Evolutionary conservation across 2,797 vertebrate species (phyloP).

Genomic region (Erethizon dorsatum): DNA sequence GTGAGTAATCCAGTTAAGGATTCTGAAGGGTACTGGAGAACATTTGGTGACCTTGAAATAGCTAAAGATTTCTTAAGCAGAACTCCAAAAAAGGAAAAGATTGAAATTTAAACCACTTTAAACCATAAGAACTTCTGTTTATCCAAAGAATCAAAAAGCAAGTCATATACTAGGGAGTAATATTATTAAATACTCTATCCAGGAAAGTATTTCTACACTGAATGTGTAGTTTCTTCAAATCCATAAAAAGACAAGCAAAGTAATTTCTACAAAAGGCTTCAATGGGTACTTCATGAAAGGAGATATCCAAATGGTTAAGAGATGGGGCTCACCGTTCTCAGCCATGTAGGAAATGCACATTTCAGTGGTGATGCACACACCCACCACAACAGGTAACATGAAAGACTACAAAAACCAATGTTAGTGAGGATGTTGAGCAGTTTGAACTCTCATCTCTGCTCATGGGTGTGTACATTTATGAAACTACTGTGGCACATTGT

Average conservation of each 20-base stretch:
- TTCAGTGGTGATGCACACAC: background rate
- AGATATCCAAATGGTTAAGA: background rate
- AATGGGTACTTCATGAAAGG: background rate
- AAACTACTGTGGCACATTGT: background rate
- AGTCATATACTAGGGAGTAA: background rate
- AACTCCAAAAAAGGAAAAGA: background rate
- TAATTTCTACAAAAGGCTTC: background rate
- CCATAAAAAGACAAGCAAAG: background rate
- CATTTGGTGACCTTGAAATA: background rate
- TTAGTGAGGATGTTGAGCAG: background rate
- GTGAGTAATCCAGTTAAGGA: background rate
- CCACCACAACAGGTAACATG: background rate
- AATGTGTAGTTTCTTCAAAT: constrained; percentile 21
- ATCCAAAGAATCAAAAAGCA: background rate
- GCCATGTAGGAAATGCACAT: background rate
- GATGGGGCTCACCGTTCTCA: background rate
- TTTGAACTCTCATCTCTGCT: background rate
- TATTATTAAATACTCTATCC: constrained; percentile 24
- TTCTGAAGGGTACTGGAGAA: background rate
- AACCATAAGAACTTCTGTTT: constrained; percentile 12
- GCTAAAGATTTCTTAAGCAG: background rate
- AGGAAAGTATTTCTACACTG: background rate
- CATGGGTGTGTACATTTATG: background rate
- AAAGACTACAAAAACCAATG: background rate
- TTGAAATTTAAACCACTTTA: constrained; percentile 8